These are phyloP conservation scores for Eupithecia dodoneata DNA, from an alignment of 2,888 invertebrate genomes.

Conservation along the genomic window DNA sequence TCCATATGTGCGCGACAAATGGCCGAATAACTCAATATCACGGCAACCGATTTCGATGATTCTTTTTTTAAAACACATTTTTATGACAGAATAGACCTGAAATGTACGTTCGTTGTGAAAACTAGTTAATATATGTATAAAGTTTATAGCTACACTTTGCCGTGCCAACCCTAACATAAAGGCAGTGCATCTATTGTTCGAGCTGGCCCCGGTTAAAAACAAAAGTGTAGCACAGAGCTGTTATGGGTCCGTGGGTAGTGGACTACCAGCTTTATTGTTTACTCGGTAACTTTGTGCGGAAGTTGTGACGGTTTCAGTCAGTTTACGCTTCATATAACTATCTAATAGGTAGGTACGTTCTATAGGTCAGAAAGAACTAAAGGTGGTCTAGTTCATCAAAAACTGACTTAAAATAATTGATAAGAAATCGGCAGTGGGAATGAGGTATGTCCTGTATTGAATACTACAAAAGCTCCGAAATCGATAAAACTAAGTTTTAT, in stretches of 20 bases:
- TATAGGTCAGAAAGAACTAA: too few relatives aligned
- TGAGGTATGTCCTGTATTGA: too few relatives aligned
- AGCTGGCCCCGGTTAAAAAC: constrained; percentile 38
- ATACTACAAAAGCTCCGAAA: too few relatives aligned
- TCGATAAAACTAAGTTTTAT: too few relatives aligned
- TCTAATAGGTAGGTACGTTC: neutral
- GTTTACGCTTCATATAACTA: neutral
- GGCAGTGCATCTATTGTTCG: constrained; percentile 50
- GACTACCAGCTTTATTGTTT: constrained; percentile 25
- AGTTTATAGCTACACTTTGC: neutral
- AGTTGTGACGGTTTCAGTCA: constrained; percentile 12
- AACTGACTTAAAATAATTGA: too few relatives aligned
- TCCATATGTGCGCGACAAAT: too few relatives aligned
- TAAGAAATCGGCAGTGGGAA: too few relatives aligned
- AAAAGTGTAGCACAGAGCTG: constrained; percentile 37
- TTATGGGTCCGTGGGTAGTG: constrained; percentile 17
- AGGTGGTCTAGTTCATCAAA: too few relatives aligned
- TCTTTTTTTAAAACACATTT: too few relatives aligned
- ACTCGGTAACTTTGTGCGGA: constrained; percentile 21
- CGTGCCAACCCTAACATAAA: constrained; percentile 24
- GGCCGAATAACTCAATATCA: too few relatives aligned
- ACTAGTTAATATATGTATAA: too few relatives aligned
- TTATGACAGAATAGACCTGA: neutral
- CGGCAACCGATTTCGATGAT: too few relatives aligned
- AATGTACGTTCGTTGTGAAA: neutral